These are phyloP conservation scores for Tetragnatha montana DNA, from an alignment of 2,888 invertebrate species.

Conservation along the genomic window DNA sequence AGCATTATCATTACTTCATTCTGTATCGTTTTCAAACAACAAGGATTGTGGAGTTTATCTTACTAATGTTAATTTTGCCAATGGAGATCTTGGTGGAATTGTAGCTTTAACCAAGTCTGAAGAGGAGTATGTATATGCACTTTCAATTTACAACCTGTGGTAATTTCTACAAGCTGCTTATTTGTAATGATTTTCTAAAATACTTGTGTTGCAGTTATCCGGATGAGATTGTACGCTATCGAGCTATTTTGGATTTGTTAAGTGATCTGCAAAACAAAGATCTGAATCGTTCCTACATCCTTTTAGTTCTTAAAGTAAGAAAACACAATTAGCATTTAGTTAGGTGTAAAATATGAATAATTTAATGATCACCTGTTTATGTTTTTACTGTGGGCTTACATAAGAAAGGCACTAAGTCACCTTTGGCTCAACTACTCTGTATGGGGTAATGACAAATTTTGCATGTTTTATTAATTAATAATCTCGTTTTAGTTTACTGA, in stretches of 20 bases:
- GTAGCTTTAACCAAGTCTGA: slow-evolving; percentile 27
- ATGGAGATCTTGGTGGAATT: slow-evolving; percentile 63
- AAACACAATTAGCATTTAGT: neutral
- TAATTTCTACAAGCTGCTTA: neutral
- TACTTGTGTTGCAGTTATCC: slow-evolving; percentile 21
- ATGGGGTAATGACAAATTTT: too few species aligned
- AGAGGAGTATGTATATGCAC: slow-evolving; percentile 19
- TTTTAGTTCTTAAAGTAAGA: slow-evolving; percentile 60
- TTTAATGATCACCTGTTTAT: neutral
- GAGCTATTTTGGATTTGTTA: slow-evolving; percentile 44
- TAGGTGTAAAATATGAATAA: neutral
- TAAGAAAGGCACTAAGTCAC: too few species aligned
- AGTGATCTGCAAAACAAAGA: slow-evolving; percentile 55
- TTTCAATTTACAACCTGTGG: neutral
- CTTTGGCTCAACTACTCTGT: too few species aligned
- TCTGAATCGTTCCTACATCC: slow-evolving; percentile 53
- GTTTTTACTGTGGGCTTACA: too few species aligned
- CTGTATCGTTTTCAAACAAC: slow-evolving; percentile 38
- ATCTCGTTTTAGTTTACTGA: too few species aligned
- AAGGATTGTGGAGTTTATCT: slow-evolving; percentile 29
- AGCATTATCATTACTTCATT: slow-evolving; percentile 47
- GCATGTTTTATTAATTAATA: too few species aligned
- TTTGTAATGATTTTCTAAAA: neutral
- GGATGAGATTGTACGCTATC: slow-evolving; percentile 39
- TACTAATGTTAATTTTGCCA: slow-evolving; percentile 52